Percentiles rank a stretch among this genome's conserved stretches.
phyloP scores from a whole-genome alignment of 2,888 invertebrate species.

The Lomographa bimaculata region DNA sequence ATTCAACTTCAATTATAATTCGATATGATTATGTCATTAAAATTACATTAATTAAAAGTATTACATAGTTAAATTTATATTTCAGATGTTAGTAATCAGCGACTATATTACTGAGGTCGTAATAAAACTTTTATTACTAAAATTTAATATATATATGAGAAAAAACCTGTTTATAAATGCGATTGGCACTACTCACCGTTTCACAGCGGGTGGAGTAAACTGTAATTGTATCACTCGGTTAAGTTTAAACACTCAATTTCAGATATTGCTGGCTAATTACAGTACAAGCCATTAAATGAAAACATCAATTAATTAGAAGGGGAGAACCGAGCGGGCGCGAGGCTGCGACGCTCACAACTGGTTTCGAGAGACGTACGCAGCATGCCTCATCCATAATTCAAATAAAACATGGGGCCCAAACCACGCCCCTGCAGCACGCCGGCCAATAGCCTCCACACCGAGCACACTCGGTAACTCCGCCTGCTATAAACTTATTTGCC shows the following conservation, averaged over 20 bases:
- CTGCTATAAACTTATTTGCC: constrained; percentile 71
- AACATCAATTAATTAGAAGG: constrained; percentile 81
- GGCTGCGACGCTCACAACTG: constrained; percentile 76
- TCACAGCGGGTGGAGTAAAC: constrained; percentile 29
- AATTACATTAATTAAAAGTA: no score
- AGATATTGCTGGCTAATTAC: constrained; percentile 71
- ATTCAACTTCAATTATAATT: no score
- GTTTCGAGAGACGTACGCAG: constrained; percentile 70
- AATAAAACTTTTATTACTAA: constrained; percentile 3
- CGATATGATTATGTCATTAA: no score
- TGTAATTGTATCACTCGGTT: constrained; percentile 52
- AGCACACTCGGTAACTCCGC: constrained; percentile 69
- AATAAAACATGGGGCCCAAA: constrained; percentile 80
- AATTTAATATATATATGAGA: constrained; percentile 11
- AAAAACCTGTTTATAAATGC: constrained; percentile 33
- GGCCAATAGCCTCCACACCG: constrained; percentile 73
- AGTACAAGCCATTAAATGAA: constrained; percentile 78
- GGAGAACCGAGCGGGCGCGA: constrained; percentile 77
- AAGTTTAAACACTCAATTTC: constrained; percentile 70
- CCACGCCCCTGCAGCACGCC: constrained; percentile 77
- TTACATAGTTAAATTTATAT: no score
- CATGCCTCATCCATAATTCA: constrained; percentile 81
- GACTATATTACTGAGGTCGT: not conserved
- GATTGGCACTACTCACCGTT: constrained; percentile 36
- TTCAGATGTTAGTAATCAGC: no score